Evolutionary conservation across 2,797 vertebrate species (phyloP).

Genomic region (Pipistrellus pipistrellus): DNA sequence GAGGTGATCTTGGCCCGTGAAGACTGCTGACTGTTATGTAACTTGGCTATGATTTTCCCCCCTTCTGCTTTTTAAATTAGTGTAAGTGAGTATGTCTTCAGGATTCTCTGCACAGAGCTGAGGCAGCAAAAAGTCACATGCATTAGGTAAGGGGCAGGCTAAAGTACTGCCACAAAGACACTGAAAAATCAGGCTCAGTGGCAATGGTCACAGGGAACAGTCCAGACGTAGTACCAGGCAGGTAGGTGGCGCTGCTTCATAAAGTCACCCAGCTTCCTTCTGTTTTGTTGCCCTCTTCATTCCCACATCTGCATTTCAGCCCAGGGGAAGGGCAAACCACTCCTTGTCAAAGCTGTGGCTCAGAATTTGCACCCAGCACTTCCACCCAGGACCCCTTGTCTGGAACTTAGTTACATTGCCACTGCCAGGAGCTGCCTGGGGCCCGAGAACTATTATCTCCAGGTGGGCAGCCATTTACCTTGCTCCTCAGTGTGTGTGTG

Average conservation of each 20-base stretch:
- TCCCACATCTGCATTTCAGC: not conserved
- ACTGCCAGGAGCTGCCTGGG: not conserved
- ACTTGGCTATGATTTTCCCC: conserved; percentile 22
- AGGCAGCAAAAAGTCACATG: conserved; percentile 71
- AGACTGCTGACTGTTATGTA: conserved; percentile 67
- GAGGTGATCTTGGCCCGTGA: conserved; percentile 9
- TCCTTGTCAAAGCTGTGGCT: conserved; percentile 6
- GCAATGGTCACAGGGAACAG: not conserved
- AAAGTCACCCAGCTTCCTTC: not conserved
- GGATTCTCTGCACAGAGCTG: conserved; percentile 65
- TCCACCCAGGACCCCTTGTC: not conserved
- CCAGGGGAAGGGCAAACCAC: not conserved
- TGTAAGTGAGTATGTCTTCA: conserved; percentile 44
- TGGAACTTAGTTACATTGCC: not conserved
- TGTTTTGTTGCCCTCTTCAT: not conserved
- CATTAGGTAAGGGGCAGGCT: conserved; percentile 62
- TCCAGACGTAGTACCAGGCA: not conserved
- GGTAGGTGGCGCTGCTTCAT: conserved; percentile 58
- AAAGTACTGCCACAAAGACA: conserved; percentile 56
- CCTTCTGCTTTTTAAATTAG: conserved; percentile 76
- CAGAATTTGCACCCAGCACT: conserved; percentile 33
- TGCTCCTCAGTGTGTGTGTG: not conserved
- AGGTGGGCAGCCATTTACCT: conserved; percentile 12
- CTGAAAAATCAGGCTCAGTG: not conserved
- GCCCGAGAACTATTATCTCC: not conserved